A percentile compares a stretch with the other conserved stretches of the same genome.
Evolutionary conservation across 2,797 vertebrate genomes (phyloP).

Genomic region (Artibeus lituratus): DNA sequence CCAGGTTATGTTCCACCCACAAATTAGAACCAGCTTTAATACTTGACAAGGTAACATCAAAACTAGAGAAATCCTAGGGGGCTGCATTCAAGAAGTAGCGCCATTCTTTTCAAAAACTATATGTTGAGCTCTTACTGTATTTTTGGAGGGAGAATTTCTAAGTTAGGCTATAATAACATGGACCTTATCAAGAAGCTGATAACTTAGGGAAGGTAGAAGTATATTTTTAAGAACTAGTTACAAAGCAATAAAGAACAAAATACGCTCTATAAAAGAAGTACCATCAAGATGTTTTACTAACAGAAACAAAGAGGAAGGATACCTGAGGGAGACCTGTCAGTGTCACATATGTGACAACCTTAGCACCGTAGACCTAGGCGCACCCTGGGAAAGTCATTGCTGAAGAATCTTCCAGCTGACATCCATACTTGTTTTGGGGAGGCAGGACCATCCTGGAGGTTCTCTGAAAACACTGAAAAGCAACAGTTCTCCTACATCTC

Average conservation of each 20-base stretch:
- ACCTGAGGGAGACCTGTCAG: not conserved
- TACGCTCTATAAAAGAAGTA: not conserved
- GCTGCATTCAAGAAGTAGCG: not conserved
- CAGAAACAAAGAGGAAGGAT: not conserved
- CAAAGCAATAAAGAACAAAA: not conserved
- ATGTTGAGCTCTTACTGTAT: not conserved
- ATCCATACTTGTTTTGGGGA: not conserved
- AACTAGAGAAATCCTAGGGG: not conserved
- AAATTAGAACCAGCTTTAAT: not conserved
- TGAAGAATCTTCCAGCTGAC: too few species aligned
- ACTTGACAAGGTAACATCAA: not conserved
- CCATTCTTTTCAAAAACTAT: not conserved
- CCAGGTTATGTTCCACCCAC: not conserved
- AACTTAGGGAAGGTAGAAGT: not conserved
- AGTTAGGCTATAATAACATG: not conserved
- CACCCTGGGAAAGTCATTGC: accelerated
- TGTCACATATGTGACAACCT: accelerated
- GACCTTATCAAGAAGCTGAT: not conserved
- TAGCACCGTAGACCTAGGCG: too few species aligned
- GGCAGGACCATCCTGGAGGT: too few species aligned
- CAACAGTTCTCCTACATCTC: not conserved
- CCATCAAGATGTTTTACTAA: not conserved
- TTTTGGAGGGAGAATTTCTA: not conserved
- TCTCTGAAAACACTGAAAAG: not conserved
- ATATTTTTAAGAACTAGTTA: not conserved